Percentiles rank a stretch among this genome's conserved stretches.
These are phyloP conservation scores for Sipha flava DNA, from an alignment of 1,140 invertebrate genomes.

Conservation along the genomic window DNA sequence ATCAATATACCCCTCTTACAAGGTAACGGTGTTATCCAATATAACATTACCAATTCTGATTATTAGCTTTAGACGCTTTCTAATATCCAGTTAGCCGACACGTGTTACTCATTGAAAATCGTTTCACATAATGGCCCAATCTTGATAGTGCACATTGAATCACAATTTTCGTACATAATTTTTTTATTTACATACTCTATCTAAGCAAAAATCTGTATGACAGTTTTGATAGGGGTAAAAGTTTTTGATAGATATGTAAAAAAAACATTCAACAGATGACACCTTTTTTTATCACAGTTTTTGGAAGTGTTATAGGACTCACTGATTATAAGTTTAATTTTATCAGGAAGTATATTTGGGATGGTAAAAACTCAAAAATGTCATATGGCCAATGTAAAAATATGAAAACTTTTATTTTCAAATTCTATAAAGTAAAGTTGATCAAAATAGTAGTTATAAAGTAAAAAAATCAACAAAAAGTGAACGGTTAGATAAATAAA, in stretches of 20 bases:
- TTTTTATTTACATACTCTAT: neutral
- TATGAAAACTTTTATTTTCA: too few relatives aligned
- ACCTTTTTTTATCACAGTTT: too few relatives aligned
- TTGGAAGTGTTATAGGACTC: too few relatives aligned
- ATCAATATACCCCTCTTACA: neutral
- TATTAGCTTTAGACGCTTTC: neutral
- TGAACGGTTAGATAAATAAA: too few relatives aligned
- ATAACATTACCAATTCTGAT: neutral
- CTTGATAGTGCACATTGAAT: neutral
- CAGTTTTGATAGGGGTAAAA: neutral
- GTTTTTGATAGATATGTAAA: neutral
- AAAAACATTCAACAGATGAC: too few relatives aligned
- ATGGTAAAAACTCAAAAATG: too few relatives aligned
- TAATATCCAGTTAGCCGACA: neutral
- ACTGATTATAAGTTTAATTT: too few relatives aligned
- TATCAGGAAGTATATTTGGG: too few relatives aligned
- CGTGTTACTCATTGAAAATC: neutral
- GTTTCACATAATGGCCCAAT: neutral
- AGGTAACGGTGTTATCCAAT: neutral
- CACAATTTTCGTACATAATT: neutral
- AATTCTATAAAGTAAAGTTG: too few relatives aligned
- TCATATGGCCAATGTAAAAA: too few relatives aligned
- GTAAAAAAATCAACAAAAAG: too few relatives aligned
- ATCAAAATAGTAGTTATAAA: too few relatives aligned
- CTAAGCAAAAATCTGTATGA: neutral